phyloP scores from a whole-genome alignment of 2,797 vertebrate species.

The Knipowitschia caucasica region DNA sequence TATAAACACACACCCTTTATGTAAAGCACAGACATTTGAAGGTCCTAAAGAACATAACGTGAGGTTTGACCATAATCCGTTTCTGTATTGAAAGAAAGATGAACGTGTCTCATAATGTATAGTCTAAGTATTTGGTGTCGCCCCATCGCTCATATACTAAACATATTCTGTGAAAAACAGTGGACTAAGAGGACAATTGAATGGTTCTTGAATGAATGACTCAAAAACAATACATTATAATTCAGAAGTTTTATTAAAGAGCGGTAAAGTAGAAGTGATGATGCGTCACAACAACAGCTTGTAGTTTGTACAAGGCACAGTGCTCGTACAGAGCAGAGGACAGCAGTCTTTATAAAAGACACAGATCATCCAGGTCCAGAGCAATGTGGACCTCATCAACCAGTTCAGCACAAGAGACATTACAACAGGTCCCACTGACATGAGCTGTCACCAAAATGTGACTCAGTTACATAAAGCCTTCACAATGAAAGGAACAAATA shows the following conservation, averaged over 20 bases:
- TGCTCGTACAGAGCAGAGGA: conserved; percentile 6
- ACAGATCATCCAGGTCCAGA: conserved; percentile 1
- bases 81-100: too few relatives aligned
- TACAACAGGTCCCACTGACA: conserved; percentile 2
- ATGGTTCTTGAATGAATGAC: too few relatives aligned
- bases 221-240: too few relatives aligned
- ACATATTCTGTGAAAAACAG: too few relatives aligned
- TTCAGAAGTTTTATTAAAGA: background rate
- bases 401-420: conserved; percentile 1
- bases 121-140: too few relatives aligned
- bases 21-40: too few relatives aligned
- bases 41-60: too few relatives aligned
- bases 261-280: conserved; percentile 11
- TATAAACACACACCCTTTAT: background rate
- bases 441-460: conserved; percentile 8
- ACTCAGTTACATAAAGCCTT: background rate
- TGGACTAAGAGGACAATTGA: too few relatives aligned
- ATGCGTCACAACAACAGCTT: conserved; percentile 17
- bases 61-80: too few relatives aligned
- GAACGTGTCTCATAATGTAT: too few relatives aligned
- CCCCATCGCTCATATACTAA: too few relatives aligned
- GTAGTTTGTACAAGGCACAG: conserved; percentile 14
- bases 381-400: background rate
- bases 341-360: conserved; percentile 26
- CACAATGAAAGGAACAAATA: background rate